These are phyloP conservation scores for Steromphala cineraria DNA, from an alignment of 2,888 invertebrate genomes.

Conservation along the genomic window DNA sequence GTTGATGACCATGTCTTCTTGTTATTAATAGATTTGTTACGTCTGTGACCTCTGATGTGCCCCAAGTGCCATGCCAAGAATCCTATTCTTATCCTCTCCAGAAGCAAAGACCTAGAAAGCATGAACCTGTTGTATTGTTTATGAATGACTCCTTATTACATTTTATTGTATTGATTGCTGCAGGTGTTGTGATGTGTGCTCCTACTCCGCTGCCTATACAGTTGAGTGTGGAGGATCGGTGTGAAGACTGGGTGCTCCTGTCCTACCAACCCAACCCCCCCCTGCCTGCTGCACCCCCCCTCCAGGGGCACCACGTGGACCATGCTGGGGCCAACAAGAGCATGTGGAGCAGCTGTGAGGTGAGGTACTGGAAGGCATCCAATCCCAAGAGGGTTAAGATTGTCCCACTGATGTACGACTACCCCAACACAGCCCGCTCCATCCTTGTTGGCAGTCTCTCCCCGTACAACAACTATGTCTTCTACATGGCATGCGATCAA, in stretches of 20 bases:
- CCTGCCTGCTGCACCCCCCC: background rate
- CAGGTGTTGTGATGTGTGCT: too few relatives aligned
- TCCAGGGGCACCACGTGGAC: too few relatives aligned
- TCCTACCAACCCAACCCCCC: background rate
- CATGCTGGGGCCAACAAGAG: background rate
- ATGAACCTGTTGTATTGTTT: too few relatives aligned
- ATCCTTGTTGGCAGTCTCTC: background rate
- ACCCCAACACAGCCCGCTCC: background rate
- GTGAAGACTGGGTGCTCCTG: constrained; percentile 3
- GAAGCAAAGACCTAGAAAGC: too few relatives aligned
- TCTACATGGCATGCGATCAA: background rate
- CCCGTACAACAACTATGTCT: background rate
- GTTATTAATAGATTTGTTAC: too few relatives aligned
- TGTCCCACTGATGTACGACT: background rate
- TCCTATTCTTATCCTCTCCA: too few relatives aligned
- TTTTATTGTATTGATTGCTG: too few relatives aligned
- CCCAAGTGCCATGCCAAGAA: too few relatives aligned
- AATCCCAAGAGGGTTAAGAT: background rate
- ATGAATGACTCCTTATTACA: too few relatives aligned
- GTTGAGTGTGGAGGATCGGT: background rate
- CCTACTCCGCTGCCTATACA: background rate
- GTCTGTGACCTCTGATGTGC: too few relatives aligned
- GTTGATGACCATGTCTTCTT: too few relatives aligned
- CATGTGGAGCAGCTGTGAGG: background rate
- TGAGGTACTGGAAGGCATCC: background rate